These are phyloP conservation scores for Ophioderma brevispina DNA, from an alignment of 35 echinoderm and acorn worm genomes.

Conservation along the genomic window DNA sequence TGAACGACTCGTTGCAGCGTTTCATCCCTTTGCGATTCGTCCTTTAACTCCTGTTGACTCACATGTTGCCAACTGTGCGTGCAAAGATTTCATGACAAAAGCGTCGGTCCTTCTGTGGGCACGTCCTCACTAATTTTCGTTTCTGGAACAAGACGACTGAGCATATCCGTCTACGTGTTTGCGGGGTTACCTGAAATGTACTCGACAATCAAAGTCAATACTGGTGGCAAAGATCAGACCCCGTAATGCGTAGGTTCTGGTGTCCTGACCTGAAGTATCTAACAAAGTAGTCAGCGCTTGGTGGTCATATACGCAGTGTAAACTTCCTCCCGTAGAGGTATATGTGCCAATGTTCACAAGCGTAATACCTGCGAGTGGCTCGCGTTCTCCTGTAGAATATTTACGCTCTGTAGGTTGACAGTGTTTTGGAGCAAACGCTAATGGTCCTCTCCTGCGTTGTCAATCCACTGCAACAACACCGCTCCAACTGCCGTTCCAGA, in stretches of 20 bases:
- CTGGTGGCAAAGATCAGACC: constrained; percentile 33
- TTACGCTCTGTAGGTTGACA: constrained; percentile 52
- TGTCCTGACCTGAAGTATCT: too few relatives aligned
- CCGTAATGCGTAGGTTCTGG: constrained; percentile 35
- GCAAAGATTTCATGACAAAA: too few relatives aligned
- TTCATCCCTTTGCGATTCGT: neutral
- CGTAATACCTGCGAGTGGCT: constrained; percentile 55
- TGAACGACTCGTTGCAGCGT: neutral
- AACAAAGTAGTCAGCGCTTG: constrained; percentile 50
- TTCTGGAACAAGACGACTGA: neutral
- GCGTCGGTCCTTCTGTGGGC: too few relatives aligned
- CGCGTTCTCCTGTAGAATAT: constrained; percentile 44
- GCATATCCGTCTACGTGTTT: constrained; percentile 36
- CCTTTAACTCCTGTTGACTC: neutral
- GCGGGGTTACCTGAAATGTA: constrained; percentile 8
- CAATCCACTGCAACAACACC: constrained; percentile 37
- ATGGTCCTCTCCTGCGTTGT: constrained; percentile 49
- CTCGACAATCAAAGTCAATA: constrained; percentile 54
- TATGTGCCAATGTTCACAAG: too few relatives aligned
- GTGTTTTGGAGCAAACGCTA: constrained; percentile 40
- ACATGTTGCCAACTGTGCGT: neutral
- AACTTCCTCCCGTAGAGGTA: constrained; percentile 41
- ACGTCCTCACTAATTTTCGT: neutral
- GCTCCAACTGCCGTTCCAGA: constrained; percentile 65
- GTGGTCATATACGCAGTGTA: constrained; percentile 60